Conservation (phyloP, 2,113 vertebrate genomes). For the Heterochromis multidens region DNA sequence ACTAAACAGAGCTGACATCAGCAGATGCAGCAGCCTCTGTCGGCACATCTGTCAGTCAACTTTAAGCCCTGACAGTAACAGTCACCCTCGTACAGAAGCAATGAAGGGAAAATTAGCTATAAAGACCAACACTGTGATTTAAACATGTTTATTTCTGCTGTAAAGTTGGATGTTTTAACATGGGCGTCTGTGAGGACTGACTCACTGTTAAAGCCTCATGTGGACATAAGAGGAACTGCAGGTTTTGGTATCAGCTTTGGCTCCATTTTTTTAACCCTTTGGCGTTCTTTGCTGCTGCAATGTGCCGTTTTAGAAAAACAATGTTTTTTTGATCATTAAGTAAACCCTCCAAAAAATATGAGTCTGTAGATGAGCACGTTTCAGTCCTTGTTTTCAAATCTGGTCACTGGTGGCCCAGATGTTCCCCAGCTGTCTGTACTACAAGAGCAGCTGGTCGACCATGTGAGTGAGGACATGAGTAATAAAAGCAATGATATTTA, state of each 20-base stretch:
- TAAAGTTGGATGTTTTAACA: neutral
- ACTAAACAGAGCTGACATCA: neutral
- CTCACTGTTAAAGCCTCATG: neutral
- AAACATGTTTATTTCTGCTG: neutral
- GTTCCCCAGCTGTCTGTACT: neutral
- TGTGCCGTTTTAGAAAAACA: neutral
- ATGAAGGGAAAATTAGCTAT: too few relatives aligned
- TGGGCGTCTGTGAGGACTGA: too few relatives aligned
- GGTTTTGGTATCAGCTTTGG: neutral
- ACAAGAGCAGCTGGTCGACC: neutral
- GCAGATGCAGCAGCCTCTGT: too few relatives aligned
- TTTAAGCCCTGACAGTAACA: neutral
- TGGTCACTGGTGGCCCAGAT: neutral
- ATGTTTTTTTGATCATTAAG: neutral
- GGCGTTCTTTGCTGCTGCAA: neutral
- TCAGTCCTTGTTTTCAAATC: neutral
- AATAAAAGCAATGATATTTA: fast-evolving
- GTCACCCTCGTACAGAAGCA: too few relatives aligned
- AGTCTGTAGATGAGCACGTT: neutral
- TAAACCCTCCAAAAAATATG: neutral
- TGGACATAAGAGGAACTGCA: neutral
- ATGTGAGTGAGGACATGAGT: neutral
- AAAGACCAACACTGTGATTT: neutral
- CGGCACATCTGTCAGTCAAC: neutral
- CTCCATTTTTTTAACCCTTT: neutral